Percentiles rank a stretch among this genome's conserved stretches.
phyloP scores from a whole-genome alignment of 2,797 vertebrate genomes.

The Malurus leucopterus region DNA sequence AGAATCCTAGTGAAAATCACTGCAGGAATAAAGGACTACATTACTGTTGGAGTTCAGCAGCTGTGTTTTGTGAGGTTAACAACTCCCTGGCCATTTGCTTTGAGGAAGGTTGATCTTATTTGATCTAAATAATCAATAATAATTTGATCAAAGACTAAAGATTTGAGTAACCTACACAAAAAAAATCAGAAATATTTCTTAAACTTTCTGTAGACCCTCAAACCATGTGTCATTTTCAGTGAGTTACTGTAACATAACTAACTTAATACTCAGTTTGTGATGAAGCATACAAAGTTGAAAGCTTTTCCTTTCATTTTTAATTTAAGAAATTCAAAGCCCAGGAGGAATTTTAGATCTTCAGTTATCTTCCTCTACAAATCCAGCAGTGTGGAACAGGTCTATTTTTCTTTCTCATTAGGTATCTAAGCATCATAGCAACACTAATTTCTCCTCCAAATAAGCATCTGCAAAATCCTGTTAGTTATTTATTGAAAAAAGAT shows the following conservation, averaged over 20 bases:
- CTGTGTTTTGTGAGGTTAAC: background rate
- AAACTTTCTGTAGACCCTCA: background rate
- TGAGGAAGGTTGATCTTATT: background rate
- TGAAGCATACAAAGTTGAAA: background rate
- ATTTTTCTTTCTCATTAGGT: background rate
- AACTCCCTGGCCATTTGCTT: background rate
- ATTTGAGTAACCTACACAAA: background rate
- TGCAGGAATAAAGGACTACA: background rate
- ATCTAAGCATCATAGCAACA: background rate
- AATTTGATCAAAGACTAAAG: background rate
- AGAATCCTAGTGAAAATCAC: background rate
- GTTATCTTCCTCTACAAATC: background rate
- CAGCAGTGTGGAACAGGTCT: background rate
- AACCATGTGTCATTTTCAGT: background rate
- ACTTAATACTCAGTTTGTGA: background rate
- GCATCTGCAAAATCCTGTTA: background rate
- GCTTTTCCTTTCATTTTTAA: background rate
- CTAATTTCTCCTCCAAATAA: background rate
- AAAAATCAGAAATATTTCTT: background rate
- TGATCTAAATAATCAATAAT: too few relatives aligned
- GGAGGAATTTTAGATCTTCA: background rate
- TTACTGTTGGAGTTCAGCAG: background rate
- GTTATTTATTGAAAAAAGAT: background rate
- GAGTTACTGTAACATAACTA: background rate
- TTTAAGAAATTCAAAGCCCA: background rate